Percentiles rank a stretch among this genome's conserved stretches.
These are phyloP conservation scores for Pectinophora gossypiella DNA, from an alignment of 1,140 invertebrate species.

Conservation along the genomic window DNA sequence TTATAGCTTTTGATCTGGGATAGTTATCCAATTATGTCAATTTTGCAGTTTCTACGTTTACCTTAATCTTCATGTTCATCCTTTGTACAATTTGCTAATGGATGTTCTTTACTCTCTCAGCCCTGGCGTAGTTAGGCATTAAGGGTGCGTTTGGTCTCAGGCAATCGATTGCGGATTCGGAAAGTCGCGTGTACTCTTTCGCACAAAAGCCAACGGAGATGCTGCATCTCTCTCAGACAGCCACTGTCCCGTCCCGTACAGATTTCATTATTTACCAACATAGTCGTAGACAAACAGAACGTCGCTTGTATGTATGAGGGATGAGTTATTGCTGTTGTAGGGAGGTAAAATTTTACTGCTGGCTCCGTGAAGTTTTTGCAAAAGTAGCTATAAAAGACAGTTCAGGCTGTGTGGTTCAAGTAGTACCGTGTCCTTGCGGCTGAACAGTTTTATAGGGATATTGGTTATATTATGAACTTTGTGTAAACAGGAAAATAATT, in stretches of 20 bases:
- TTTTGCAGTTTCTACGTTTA: no score
- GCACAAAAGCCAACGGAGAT: constrained; percentile 15
- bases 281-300: not conserved
- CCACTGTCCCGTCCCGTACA: constrained; percentile 35
- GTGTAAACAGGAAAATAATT: no score
- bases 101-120: constrained; percentile 28
- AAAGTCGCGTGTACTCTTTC: constrained; percentile 33
- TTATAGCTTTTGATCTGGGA: no score
- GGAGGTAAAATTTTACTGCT: not conserved
- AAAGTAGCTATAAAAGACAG: constrained; percentile 11
- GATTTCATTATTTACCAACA: constrained; percentile 34
- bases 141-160: constrained; percentile 44
- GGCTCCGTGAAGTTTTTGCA: not conserved
- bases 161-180: constrained; percentile 62
- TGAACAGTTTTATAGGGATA: no score
- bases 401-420: no score
- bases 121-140: constrained; percentile 41
- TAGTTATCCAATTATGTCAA: no score
- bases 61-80: not conserved
- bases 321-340: not conserved
- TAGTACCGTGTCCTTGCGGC: no score
- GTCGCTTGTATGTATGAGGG: not conserved
- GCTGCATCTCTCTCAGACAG: constrained; percentile 23
- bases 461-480: no score
- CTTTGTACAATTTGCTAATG: constrained; percentile 22